Base-by-base conservation (phyloP, 2,797 vertebrate species). In the Syngnathus rostellatus region DNA sequence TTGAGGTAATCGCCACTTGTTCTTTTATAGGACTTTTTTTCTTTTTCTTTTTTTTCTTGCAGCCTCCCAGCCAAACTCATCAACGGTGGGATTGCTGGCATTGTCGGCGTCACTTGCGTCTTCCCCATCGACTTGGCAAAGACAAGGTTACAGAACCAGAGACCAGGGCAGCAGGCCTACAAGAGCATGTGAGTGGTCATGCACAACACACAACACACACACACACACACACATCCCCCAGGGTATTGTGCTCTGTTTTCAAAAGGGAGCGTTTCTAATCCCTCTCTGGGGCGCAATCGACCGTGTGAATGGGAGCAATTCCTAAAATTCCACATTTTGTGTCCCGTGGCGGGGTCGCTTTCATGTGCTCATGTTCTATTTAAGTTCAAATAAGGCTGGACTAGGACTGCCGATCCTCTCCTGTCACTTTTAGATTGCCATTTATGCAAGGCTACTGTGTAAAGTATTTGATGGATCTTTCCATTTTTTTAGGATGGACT, bases 51-150 rank as follows among this genome's bases (percentile, higher is more conserved):
- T 0, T 74, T 53, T 54, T 6, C 19, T 69, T 79, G 31, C 72
- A 94, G 93, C 76, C 90, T 94, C 17, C 92, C 93, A 25, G 93
- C 93, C 68, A 94, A 94, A 67, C 92, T 94, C 69, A 92, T 94
- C 73, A 93, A 93, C 79, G 93, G 93, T 5, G 93, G 93, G n/a
- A 86, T 93, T 72, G 93, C 93, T 31, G 93, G 93, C 60, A 88
- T 94, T 38, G 92, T 93, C 72, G 93, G 93, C 12, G 93, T 94
- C 19, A 93, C 92, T 12, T 94, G 93, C 48, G 91, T 94, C 45
- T 94, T 94, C 72, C 93, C 93, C 69, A 91, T 94, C 70, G 93
- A 94, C 77, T 83, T 94, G 81, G 91, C 85, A 67, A 94, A 94
- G 77, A 94, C 93, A 66, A 88, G 93, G 75, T 81, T 94, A 16